These are phyloP conservation scores for Macaca nemestrina DNA, from an alignment of 2,113 vertebrate species.

Conservation along the genomic window DNA sequence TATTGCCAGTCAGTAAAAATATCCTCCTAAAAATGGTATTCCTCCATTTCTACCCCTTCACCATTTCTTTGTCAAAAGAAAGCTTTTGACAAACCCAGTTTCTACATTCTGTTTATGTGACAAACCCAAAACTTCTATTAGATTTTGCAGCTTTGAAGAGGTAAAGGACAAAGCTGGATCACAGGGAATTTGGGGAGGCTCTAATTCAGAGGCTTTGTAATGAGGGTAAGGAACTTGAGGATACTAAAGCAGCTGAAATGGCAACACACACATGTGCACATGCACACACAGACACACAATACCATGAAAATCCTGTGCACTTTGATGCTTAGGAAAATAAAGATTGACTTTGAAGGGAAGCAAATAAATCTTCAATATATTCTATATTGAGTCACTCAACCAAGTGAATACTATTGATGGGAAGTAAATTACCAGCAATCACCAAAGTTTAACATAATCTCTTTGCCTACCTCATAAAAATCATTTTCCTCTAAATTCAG, in stretches of 20 bases:
- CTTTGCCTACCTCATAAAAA: slow-evolving; percentile 19
- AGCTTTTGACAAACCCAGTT: neutral
- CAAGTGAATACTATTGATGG: slow-evolving; percentile 27
- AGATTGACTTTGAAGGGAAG: neutral
- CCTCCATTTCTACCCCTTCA: neutral
- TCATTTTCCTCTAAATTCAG: neutral
- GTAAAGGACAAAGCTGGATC: neutral
- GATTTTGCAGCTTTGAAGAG: neutral
- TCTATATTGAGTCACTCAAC: neutral
- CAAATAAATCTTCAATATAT: neutral
- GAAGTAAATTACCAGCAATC: slow-evolving; percentile 34
- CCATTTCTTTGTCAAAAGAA: neutral
- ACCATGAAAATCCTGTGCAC: neutral
- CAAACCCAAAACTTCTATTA: neutral
- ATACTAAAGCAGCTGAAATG: neutral
- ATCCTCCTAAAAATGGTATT: neutral
- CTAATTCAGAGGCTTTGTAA: neutral
- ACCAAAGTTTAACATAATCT: neutral
- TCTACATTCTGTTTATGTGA: neutral
- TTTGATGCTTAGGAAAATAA: slow-evolving; percentile 19
- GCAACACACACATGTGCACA: neutral
- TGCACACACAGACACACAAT: neutral
- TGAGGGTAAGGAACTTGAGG: neutral
- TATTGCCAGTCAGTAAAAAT: rapidly evolving
- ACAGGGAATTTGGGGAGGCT: neutral